Base-by-base conservation (phyloP, 2,113 vertebrate genomes). In the Cephalopholis sonnerati region DNA sequence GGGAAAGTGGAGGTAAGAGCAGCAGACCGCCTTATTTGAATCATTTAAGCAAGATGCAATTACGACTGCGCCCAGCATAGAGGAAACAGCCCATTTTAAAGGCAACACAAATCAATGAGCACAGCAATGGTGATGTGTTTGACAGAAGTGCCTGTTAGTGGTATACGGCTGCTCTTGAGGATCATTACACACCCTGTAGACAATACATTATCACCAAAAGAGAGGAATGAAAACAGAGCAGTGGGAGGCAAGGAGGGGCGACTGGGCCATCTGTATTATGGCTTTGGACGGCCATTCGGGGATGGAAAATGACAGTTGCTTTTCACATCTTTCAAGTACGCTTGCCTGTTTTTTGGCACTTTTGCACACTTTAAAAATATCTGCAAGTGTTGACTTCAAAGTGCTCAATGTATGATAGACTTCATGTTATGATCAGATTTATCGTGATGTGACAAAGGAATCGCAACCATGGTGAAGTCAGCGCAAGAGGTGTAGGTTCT, bases 11-110 rank as follows among this genome's bases (percentile, higher is more conserved):
- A 75, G 83, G 11, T 89, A 87, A 84, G 91, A 97, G 97, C 96
- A 96, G 96, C 96, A 96, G 94, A 96, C 95, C 95, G 92, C 96
- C 97, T 96, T 96, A 96, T 96, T 96, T 96, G 95, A 97, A 97
- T 97, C 97, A 97, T 97, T 98, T 98, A 98, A 96, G 95, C 95
- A 77, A 94, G 95, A 95, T 92, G 97, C 97, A 99, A 99, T 99
- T 99, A 99, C 95, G 95, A 96, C 97, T 96, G 95, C 91, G 93
- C 96, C 96, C 95, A 95, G 95, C 95, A 94, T 93, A 93, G 96
- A 95, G 96, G 96, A 96, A 96, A 94, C 93, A 91, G 96, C 94
- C 96, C 95, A 95, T 97, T 97, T 95, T 94, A 96, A 96, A 96
- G 92, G 92, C 96, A 96, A 95, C 97, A 97, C 96, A 97, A 99